A percentile compares a stretch with the other conserved stretches of the same genome.
Conservation (phyloP, 2,113 vertebrate species). For the Platysteira castanea region DNA sequence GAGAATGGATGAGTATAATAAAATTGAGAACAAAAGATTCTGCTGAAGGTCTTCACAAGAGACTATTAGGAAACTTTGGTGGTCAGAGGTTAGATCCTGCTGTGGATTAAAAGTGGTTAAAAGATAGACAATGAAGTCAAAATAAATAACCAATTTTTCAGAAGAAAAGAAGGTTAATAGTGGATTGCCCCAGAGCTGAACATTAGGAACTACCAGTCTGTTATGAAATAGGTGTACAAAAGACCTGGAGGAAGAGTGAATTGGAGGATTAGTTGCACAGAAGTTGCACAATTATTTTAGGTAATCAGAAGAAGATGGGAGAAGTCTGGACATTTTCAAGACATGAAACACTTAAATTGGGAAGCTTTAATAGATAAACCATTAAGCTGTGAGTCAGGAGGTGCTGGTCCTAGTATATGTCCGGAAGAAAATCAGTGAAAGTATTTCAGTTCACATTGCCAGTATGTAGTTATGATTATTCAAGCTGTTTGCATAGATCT, state of each 20-base stretch:
- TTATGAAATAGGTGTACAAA: neutral
- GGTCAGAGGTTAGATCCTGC: neutral
- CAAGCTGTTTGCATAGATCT: neutral
- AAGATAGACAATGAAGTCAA: neutral
- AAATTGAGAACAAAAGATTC: neutral
- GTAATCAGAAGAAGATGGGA: neutral
- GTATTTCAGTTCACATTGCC: neutral
- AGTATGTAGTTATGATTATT: neutral
- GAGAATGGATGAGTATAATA: neutral
- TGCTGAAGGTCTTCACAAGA: neutral
- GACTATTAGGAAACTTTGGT: neutral
- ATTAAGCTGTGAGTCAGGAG: neutral
- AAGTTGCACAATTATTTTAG: neutral
- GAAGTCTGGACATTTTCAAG: neutral
- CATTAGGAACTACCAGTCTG: neutral
- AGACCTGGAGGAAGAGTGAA: neutral
- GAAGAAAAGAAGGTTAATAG: constrained; percentile 1
- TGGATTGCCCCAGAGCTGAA: neutral
- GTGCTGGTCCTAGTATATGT: neutral
- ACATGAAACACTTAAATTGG: neutral
- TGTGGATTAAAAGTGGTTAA: neutral
- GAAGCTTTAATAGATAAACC: neutral
- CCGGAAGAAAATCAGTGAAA: neutral
- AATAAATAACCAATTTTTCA: constrained; percentile 32
- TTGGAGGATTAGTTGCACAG: neutral